Base-by-base conservation (phyloP, 1,140 invertebrate species). In the Drosophila nannoptera region DNA sequence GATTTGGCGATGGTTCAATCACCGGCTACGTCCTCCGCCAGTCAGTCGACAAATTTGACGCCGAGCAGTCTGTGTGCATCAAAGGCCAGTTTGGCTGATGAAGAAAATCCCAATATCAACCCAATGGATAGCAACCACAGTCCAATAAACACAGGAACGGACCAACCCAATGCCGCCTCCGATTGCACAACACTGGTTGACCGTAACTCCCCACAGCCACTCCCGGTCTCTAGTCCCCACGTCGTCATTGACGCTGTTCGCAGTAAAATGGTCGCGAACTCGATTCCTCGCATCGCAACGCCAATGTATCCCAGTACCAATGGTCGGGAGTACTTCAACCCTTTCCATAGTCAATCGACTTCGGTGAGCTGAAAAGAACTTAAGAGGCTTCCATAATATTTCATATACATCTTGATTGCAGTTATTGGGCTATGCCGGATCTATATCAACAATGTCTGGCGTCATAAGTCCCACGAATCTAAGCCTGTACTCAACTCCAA, bases 381-480 rank as follows among this genome's bases (percentile, higher is more conserved):
- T 38, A 12, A 38, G 6, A 3, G 36, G 8, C 36, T 38, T 40
- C 5, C 38, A 9, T 36, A 36, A 36, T 36, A 36, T 36, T 36
- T 36, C 0, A 36, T 36, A 42, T 14, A 0, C 6, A 14, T 40
- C 7, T 45, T 14, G n/a, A 0, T 7, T 61, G 4, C 43, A 98
- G 96, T 93, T 98, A 67, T 97, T 97, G 91, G 97, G 95, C 74
- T 98, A 97, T 90, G 94, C 95, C 55, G 93, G 94, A 80, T 94
- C 95, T 81, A 95, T 95, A 81, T 92, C 90, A 50, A 91, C 91
- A 72, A 93, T 94, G 88, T 94, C 94, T 74, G 96, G 96, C 49
- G 95, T 97, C 72, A 96, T 97, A 84, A 97, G 95, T 87, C 96
- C 96, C 58, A 97, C 96, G 65, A 97, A 96, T 87, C 92, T 97